Evolutionary conservation across 2,888 invertebrate species (phyloP).

Genomic region (Aphrophora alni): DNA sequence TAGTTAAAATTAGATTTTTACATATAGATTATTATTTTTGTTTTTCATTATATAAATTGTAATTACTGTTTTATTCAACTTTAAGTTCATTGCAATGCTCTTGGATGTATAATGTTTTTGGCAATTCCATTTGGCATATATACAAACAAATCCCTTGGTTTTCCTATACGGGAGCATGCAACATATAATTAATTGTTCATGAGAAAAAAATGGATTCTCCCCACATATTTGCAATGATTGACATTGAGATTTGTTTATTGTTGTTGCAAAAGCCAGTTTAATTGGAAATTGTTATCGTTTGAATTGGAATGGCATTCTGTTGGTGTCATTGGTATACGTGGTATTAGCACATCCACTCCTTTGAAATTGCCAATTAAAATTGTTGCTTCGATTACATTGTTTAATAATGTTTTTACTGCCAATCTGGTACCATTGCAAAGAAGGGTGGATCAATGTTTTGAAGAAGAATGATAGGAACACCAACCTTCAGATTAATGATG

Average conservation of each 20-base stretch:
- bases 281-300: neutral
- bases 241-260: conserved; percentile 45
- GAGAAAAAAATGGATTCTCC: conserved; percentile 41
- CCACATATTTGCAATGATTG: conserved; percentile 44
- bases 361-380: conserved; percentile 7
- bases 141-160: neutral
- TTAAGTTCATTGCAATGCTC: neutral
- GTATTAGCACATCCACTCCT: neutral
- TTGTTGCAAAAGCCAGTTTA: conserved; percentile 27
- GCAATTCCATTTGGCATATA: neutral
- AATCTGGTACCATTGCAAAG: neutral
- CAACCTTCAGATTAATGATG: neutral
- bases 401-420: neutral
- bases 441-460: neutral
- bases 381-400: neutral
- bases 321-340: neutral
- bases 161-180: conserved; percentile 32
- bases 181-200: conserved; percentile 45
- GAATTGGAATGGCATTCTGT: neutral
- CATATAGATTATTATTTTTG: conserved; percentile 21
- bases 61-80: neutral
- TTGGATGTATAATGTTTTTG: neutral
- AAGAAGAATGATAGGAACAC: neutral
- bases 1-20: neutral
- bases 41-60: neutral